Evolutionary conservation across 2,113 vertebrate genomes (phyloP).

Genomic region (Chrysemys picta): DNA sequence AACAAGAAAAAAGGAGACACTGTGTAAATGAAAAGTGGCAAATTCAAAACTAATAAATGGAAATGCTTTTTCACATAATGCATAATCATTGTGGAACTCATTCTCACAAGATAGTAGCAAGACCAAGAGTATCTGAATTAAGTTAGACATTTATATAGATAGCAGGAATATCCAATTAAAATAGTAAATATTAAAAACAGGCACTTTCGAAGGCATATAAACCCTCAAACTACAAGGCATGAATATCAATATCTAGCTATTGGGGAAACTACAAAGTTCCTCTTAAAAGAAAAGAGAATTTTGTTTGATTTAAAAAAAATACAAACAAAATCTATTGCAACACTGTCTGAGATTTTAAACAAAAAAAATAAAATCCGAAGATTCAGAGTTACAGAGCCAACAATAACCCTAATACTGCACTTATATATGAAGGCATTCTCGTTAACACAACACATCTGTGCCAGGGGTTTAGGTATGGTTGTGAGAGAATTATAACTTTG

Average conservation of each 20-base stretch:
- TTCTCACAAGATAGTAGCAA: background rate
- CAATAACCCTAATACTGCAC: background rate
- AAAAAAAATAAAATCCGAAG: background rate
- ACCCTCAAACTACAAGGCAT: background rate
- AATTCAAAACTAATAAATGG: background rate
- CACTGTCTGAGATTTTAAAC: background rate
- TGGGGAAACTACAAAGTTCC: background rate
- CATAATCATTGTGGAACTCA: background rate
- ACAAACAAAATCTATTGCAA: background rate
- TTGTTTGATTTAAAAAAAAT: background rate
- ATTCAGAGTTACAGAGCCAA: background rate
- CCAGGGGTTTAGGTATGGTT: background rate
- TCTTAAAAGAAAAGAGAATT: background rate
- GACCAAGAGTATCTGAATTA: background rate
- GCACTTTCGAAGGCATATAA: background rate
- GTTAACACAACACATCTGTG: background rate
- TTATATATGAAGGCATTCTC: background rate
- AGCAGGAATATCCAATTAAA: background rate
- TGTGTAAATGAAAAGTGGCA: background rate
- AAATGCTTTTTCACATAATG: background rate
- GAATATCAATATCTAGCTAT: background rate
- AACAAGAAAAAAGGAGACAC: background rate
- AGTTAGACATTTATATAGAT: background rate
- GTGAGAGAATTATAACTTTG: background rate
- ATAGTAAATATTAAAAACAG: background rate